Evolutionary conservation across 2,888 invertebrate genomes (phyloP), one percentile per base, ranked within the genome.

Genomic region (Scaptomyza flava): DNA sequence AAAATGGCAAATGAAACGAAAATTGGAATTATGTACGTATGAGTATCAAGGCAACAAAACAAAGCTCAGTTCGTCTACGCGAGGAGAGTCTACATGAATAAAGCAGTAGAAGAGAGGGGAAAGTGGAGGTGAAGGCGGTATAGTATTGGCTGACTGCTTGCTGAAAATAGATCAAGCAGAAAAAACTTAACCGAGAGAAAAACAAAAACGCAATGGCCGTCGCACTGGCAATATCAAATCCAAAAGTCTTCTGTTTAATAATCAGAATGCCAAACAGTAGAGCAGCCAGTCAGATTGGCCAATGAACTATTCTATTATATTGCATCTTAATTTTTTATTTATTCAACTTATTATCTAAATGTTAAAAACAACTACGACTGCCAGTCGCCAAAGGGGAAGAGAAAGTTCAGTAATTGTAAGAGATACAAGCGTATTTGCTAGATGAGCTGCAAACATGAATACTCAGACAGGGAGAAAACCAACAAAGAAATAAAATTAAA

Each of bases 121-220:
- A 7, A 9, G 20, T 6, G n/a, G 17, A 38, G 52, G 42, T 9
- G 8, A 9, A 2, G 2, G 17, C 7, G 7, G 14, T 2, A 27
- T 23, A 47, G 17, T 36, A 60, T 48, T 34, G 53, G 48, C 68
- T 56, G 66, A 17, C 43, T 60, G 66, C 48, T 61, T 69, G 79
- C 83, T 68, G 80, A 90, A 90, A 90, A 90, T 90, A 90, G 90
- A 87, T 87, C 85, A 84, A 87, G 82, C 87, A 79, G 81, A 82
- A 77, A 50, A 54, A 66, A 34, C 59, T 14, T 36, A 45, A 46
- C 41, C 60, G 23, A 36, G 36, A 41, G 17, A 48, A 48, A 63
- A 77, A 52, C 42, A 67, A 78, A 73, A 83, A 67, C 79, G 79
- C 81, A 79, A 77, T 73, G 77, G 75, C 66, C 53, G 43, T 20